Evolutionary conservation across 1,140 invertebrate genomes (phyloP).

Genomic region (Calephelis virginiensis): DNA sequence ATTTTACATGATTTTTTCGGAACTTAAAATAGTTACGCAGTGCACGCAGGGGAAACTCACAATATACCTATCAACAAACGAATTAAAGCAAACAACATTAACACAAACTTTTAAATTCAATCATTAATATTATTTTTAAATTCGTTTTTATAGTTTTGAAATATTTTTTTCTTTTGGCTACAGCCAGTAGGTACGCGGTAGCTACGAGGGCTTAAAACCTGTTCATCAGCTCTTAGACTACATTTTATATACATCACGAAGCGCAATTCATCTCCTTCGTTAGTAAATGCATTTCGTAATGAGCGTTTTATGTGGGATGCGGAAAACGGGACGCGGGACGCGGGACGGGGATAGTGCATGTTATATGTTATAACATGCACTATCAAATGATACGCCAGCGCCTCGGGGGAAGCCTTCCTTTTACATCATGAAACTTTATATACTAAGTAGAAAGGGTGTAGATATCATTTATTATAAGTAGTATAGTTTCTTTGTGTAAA

Average conservation of each 20-base stretch:
- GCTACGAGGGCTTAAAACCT: too few species aligned
- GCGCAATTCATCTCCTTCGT: slow-evolving; percentile 53
- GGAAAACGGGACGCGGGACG: slow-evolving; percentile 23
- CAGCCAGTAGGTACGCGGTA: too few species aligned
- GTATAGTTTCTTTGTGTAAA: too few species aligned
- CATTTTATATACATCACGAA: slow-evolving; percentile 32
- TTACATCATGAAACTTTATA: background rate
- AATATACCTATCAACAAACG: too few species aligned
- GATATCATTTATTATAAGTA: background rate
- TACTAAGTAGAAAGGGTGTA: slow-evolving; percentile 1
- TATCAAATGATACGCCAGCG: slow-evolving; percentile 46
- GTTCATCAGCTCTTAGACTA: slow-evolving; percentile 32
- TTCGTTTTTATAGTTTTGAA: too few species aligned
- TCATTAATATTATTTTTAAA: too few species aligned
- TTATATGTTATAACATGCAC: slow-evolving; percentile 67
- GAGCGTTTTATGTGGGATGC: slow-evolving; percentile 59
- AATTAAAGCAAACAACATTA: too few species aligned
- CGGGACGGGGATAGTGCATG: slow-evolving; percentile 41
- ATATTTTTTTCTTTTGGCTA: too few species aligned
- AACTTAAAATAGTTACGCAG: too few species aligned
- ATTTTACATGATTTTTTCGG: too few species aligned
- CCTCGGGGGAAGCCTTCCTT: background rate
- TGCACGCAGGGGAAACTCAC: too few species aligned
- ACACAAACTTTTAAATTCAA: too few species aligned
- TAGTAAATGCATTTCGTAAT: slow-evolving; percentile 72